These are phyloP conservation scores for Glossosoma conforme DNA, from an alignment of 1,140 invertebrate genomes.

Conservation along the genomic window DNA sequence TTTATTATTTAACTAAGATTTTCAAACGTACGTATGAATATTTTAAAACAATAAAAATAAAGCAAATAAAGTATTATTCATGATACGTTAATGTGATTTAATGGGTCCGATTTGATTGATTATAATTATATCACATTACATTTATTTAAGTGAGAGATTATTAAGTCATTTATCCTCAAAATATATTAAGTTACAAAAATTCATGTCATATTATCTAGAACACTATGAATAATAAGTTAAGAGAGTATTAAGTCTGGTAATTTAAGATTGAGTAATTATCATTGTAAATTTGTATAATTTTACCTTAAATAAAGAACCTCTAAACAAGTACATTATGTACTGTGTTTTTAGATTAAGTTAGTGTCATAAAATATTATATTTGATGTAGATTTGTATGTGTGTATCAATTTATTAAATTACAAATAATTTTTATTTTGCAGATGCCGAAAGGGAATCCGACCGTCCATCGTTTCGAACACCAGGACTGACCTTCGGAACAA, in stretches of 20 bases:
- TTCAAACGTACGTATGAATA: too few species aligned
- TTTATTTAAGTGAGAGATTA: too few species aligned
- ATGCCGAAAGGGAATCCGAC: constrained; percentile 16
- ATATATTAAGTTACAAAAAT: too few species aligned
- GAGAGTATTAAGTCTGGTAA: too few species aligned
- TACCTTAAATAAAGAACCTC: not conserved
- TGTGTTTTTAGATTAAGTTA: not conserved
- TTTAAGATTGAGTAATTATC: not conserved
- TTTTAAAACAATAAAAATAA: too few species aligned
- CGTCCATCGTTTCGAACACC: constrained; percentile 18
- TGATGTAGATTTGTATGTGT: not conserved
- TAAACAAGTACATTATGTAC: not conserved
- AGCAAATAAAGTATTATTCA: not conserved
- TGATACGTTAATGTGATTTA: not conserved
- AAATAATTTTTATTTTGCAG: constrained; percentile 11
- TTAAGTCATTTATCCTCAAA: too few species aligned
- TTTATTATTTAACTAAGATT: too few species aligned
- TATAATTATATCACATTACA: too few species aligned
- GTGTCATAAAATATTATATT: constrained; percentile 2
- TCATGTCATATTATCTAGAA: too few species aligned
- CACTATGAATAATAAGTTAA: too few species aligned
- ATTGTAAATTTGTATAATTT: not conserved
- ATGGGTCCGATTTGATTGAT: too few species aligned
- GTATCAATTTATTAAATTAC: constrained; percentile 5
- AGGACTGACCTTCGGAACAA: constrained; percentile 15